Percentiles rank a stretch among this genome's conserved stretches.
Evolutionary conservation across 2,888 invertebrate species (phyloP).

Genomic region (Dione vanillae): DNA sequence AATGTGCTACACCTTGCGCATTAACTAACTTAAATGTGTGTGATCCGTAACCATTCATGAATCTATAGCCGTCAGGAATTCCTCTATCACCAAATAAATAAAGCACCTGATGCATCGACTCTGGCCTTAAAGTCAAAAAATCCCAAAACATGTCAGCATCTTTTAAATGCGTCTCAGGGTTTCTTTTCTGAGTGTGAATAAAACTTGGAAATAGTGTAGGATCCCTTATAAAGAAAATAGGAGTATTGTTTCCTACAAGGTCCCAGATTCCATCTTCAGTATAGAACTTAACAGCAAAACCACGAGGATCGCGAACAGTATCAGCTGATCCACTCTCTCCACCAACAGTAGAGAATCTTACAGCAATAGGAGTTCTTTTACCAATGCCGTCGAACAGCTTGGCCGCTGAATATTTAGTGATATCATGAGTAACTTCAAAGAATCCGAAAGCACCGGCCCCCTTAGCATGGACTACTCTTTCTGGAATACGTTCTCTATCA

Average conservation of each 20-base stretch:
- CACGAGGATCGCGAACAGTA: constrained; percentile 95
- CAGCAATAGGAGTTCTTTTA: constrained; percentile 91
- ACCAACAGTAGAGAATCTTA: constrained; percentile 94
- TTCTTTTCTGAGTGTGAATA: constrained; percentile 98
- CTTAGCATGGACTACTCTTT: constrained; percentile 98
- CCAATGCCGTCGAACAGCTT: constrained; percentile 90
- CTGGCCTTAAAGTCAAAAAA: constrained; percentile 94
- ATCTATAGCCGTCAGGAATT: constrained; percentile 95
- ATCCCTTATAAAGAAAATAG: constrained; percentile 96
- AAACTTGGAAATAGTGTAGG: constrained; percentile 97
- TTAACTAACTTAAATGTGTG: constrained; percentile 97
- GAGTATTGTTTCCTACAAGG: constrained; percentile 96
- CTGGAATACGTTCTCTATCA: constrained; percentile 96
- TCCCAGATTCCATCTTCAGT: constrained; percentile 97
- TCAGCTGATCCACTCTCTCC: constrained; percentile 96
- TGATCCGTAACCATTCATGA: constrained; percentile 98
- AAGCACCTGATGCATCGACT: constrained; percentile 92
- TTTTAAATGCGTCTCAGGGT: constrained; percentile 95
- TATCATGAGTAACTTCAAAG: constrained; percentile 95
- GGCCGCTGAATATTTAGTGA: constrained; percentile 90
- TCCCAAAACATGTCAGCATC: constrained; percentile 99
- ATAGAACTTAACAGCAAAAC: constrained; percentile 97
- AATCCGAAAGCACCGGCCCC: constrained; percentile 96
- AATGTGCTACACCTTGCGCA: constrained; percentile 88
- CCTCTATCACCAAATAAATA: constrained; percentile 96